These are phyloP conservation scores for Acanthurus lineatus DNA, from an alignment of 2,797 vertebrate species.

Conservation along the genomic window DNA sequence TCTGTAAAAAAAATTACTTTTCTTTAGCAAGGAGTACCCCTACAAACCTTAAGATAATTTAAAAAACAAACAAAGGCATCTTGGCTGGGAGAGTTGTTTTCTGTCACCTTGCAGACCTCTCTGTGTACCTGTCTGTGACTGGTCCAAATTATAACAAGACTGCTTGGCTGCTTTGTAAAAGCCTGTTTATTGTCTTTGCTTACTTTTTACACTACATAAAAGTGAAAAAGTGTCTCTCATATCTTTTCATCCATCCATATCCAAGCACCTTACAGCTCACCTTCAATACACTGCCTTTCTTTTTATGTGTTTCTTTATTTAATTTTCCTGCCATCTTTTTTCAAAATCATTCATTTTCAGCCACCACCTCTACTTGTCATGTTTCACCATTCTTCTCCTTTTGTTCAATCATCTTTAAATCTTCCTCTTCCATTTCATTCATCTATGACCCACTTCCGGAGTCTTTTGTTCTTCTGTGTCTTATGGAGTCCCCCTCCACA, in stretches of 20 bases:
- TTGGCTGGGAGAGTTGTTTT: slow-evolving; percentile 25
- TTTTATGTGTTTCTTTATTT: slow-evolving; percentile 12
- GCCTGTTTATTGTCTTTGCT: slow-evolving; percentile 22
- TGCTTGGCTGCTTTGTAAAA: slow-evolving; percentile 22
- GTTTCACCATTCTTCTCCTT: slow-evolving; percentile 24
- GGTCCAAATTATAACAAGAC: slow-evolving; percentile 24
- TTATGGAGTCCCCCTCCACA: slow-evolving; percentile 30
- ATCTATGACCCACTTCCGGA: slow-evolving; percentile 26
- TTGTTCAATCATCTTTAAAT: slow-evolving; percentile 44
- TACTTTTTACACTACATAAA: slow-evolving; percentile 23
- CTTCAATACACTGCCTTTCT: background rate
- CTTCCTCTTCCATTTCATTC: slow-evolving; percentile 39
- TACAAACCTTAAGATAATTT: no score
- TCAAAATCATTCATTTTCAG: slow-evolving; percentile 43
- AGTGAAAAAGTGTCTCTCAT: slow-evolving; percentile 15
- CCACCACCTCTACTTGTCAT: slow-evolving; percentile 16
- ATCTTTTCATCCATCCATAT: slow-evolving; percentile 45
- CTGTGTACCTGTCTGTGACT: slow-evolving; percentile 28
- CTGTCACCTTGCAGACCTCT: slow-evolving; percentile 19
- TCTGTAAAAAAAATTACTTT: slow-evolving; percentile 15
- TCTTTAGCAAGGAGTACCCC: no score
- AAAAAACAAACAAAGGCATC: background rate
- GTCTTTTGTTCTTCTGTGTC: slow-evolving; percentile 30
- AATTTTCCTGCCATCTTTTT: slow-evolving; percentile 26
- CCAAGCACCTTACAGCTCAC: slow-evolving; percentile 9